phyloP scores from a whole-genome alignment of 2,797 vertebrate species.

The Onychomys arenicola region DNA sequence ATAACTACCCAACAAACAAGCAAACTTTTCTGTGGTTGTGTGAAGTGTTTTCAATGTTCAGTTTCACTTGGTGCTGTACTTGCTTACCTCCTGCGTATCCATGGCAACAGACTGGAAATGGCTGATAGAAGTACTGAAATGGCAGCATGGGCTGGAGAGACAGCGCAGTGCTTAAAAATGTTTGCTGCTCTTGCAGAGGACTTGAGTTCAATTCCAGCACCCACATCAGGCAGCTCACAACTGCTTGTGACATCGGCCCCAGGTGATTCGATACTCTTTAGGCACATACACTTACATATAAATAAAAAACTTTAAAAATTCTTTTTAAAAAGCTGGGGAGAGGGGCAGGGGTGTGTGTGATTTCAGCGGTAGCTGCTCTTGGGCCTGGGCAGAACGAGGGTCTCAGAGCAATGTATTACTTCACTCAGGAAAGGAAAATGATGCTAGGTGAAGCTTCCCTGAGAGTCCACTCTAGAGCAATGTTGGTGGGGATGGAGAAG shows the following conservation, averaged over 20 bases:
- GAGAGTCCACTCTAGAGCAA: background rate
- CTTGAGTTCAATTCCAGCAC: background rate
- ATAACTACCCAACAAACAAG: constrained; percentile 60
- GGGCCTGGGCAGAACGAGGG: background rate
- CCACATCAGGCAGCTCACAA: background rate
- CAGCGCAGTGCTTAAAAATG: background rate
- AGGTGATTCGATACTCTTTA: background rate
- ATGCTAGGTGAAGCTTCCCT: background rate
- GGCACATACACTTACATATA: background rate
- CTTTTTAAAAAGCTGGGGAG: background rate
- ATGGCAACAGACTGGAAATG: constrained; percentile 64
- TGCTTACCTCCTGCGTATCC: constrained; percentile 68
- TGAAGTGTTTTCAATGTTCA: constrained; percentile 45
- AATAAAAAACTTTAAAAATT: background rate
- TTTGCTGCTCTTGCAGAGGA: background rate
- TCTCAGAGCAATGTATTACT: background rate
- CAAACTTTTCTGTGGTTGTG: constrained; percentile 47
- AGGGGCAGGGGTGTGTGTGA: background rate
- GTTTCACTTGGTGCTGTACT: constrained; percentile 41
- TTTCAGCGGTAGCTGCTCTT: background rate
- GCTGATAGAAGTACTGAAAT: constrained; percentile 59
- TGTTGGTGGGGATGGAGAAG: background rate
- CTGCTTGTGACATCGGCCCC: background rate
- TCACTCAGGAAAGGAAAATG: background rate
- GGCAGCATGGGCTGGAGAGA: background rate